Base-by-base conservation (phyloP, 2,888 invertebrate genomes). In the Neocrepidodera transversa region DNA sequence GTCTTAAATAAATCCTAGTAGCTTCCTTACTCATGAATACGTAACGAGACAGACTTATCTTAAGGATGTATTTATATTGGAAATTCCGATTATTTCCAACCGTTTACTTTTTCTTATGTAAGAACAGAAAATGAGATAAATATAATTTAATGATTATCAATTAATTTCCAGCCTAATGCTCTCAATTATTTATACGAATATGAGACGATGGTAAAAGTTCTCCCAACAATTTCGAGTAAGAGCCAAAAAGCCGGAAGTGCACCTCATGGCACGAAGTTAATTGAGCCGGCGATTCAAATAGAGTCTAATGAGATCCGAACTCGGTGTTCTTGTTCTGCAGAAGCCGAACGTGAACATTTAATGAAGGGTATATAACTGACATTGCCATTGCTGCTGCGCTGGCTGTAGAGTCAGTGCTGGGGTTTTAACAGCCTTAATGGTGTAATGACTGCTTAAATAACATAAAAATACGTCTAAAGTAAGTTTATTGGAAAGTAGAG, bases 261-360 rank as follows among this genome's bases (percentile, higher is more conserved):
- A 53, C 16, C 51, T 14, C 35, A 23, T 43, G 63, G 51, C 60
- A 61, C 58, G 64, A 62, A 63, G 70, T 71, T 74, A 74, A 74
- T 74, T 72, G 71, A 70, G 72, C 66, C 45, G 67, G 66, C 72
- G 69, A 70, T 75, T 40, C 74, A 74, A 73, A 72, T 71, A 68
- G 70, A 60, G 65, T 69, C 73, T 74, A 76, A 76, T 74, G 75
- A 76, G 74, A 71, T 70, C 68, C 68, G 70, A n/a, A 65, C 62
- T 67, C 63, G 56, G 55, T 58, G 47, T 63, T 63, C 67, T 72
- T 71, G 72, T 74, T 74, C 74, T 68, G 67, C 67, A 68, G 71
- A 73, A 76, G 65, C 69, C 73, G 71, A 72, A 74, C 76, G 74
- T 75, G 74, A 76, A 74, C 71, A 74, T 76, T 75, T 76, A 76